Percentiles rank a stretch among this genome's conserved stretches.
phyloP scores from a whole-genome alignment of 2,797 vertebrate genomes.

The Neostethus bicornis region DNA sequence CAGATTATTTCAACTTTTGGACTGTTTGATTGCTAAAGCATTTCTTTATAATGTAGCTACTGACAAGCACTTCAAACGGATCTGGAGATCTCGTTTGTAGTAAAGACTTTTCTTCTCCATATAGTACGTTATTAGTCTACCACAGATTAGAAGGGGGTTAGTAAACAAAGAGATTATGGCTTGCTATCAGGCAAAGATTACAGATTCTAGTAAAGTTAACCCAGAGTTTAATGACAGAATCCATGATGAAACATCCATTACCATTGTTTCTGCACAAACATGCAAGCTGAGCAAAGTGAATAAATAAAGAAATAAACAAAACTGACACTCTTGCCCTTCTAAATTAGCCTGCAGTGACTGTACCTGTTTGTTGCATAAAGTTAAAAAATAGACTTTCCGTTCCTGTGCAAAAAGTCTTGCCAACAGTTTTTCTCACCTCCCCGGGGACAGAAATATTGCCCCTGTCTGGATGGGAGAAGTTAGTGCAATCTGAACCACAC shows the following conservation, averaged over 20 bases:
- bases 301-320: conserved; percentile 51
- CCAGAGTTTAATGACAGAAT: not conserved
- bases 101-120: not conserved
- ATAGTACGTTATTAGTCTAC: conserved; percentile 2
- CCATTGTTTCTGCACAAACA: conserved; percentile 21
- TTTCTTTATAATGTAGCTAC: not conserved
- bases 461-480: conserved; percentile 53
- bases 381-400: conserved; percentile 69
- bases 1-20: not conserved
- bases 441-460: conserved; percentile 44
- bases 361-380: conserved; percentile 63
- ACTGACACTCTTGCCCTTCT: conserved; percentile 21
- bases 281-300: conserved; percentile 42
- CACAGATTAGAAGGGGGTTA: conserved; percentile 1
- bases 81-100: not conserved
- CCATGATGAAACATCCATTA: conserved; percentile 8
- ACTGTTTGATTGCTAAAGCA: not conserved
- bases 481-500: conserved; percentile 72
- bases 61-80: not conserved
- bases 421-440: conserved; percentile 49
- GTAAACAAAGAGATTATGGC: not conserved
- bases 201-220: conserved; percentile 7
- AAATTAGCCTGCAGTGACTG: conserved; percentile 39
- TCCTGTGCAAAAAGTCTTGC: conserved; percentile 63
- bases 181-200: conserved; percentile 14